A percentile compares a stretch with the other conserved stretches of the same genome.
These are phyloP conservation scores for Rhabdornis inornatus DNA, from an alignment of 2,113 vertebrate species.

Conservation along the genomic window DNA sequence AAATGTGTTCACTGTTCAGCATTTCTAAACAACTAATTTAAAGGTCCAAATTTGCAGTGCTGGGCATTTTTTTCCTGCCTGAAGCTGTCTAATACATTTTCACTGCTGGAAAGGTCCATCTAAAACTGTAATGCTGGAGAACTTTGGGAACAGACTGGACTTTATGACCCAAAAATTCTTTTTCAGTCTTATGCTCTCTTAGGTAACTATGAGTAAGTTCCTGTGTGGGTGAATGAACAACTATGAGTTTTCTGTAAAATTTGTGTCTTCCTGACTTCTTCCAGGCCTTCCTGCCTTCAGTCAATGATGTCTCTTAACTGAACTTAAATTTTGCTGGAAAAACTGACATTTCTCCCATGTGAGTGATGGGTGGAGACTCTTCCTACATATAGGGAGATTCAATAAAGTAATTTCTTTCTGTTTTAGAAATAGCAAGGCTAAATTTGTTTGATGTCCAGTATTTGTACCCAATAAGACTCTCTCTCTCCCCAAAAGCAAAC, in stretches of 20 bases:
- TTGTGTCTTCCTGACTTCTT: neutral
- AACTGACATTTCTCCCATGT: neutral
- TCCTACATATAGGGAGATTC: neutral
- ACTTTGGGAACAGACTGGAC: neutral
- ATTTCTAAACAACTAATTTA: neutral
- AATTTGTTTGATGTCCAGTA: neutral
- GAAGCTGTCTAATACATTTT: neutral
- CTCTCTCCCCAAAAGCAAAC: neutral
- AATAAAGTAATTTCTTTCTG: neutral
- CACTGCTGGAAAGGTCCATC: neutral
- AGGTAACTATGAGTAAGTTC: neutral
- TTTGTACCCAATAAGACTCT: neutral
- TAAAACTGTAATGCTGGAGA: neutral
- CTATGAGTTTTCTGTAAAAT: neutral
- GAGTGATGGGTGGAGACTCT: neutral
- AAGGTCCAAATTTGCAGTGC: neutral
- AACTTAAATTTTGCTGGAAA: neutral
- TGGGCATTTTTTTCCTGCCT: neutral
- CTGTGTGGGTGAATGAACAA: neutral
- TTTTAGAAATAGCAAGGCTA: neutral
- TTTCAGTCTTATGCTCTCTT: neutral
- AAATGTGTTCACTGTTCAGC: neutral
- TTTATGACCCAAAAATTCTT: neutral
- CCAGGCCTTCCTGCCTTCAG: neutral
- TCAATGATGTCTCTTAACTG: neutral